phyloP scores from a whole-genome alignment of 2,113 vertebrate genomes.

The Todiramphus saurophagus region DNA sequence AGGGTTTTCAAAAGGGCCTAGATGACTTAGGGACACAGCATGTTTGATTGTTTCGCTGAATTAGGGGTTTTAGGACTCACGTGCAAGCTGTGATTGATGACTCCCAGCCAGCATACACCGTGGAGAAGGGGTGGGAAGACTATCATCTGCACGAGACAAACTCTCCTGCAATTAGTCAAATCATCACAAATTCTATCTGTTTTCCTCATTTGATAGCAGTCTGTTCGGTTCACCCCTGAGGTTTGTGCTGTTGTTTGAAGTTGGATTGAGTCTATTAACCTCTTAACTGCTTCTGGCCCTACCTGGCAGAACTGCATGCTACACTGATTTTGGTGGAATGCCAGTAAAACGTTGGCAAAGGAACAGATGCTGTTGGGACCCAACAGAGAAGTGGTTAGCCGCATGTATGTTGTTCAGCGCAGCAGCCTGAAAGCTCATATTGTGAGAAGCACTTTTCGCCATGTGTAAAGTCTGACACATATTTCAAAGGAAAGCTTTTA shows the following conservation, averaged over 20 bases:
- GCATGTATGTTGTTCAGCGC: background rate
- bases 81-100: background rate
- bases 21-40: background rate
- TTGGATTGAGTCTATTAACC: constrained; percentile 35
- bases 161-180: constrained; percentile 22
- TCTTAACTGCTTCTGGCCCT: constrained; percentile 35
- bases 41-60: background rate
- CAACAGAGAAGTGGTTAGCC: constrained; percentile 63
- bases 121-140: background rate
- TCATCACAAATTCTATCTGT: constrained; percentile 15
- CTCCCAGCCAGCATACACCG: background rate
- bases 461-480: constrained; percentile 58
- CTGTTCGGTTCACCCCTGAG: background rate
- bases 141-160: background rate
- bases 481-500: constrained; percentile 67
- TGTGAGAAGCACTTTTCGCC: constrained; percentile 47
- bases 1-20: background rate
- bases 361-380: constrained; percentile 39
- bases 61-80: background rate
- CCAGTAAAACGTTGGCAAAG: constrained; percentile 50
- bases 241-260: background rate
- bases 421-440: constrained; percentile 51
- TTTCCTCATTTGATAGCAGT: constrained; percentile 28
- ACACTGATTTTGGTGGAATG: background rate
- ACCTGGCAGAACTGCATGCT: background rate